phyloP scores from a whole-genome alignment of 1,140 invertebrate species.

The Lepidurus couesii region DNA sequence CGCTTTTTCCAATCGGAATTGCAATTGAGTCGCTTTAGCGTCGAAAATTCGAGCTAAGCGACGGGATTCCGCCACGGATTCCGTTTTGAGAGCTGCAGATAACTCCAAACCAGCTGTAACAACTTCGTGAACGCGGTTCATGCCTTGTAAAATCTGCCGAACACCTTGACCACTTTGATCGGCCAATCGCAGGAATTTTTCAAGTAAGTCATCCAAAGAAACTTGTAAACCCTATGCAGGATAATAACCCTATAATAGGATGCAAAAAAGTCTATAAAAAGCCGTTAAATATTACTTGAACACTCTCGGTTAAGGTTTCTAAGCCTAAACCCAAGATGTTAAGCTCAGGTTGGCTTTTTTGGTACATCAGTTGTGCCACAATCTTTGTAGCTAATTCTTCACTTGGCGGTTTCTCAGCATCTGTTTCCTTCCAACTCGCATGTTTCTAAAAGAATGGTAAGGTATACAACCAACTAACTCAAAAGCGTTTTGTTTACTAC shows the following conservation, averaged over 20 bases:
- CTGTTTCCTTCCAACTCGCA: background rate
- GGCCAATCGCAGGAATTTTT: slow-evolving; percentile 26
- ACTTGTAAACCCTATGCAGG: background rate
- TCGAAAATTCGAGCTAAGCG: slow-evolving; percentile 1
- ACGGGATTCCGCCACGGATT: slow-evolving; percentile 26
- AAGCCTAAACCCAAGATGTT: background rate
- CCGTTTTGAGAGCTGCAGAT: slow-evolving; percentile 24
- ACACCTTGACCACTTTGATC: background rate
- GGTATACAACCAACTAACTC: background rate
- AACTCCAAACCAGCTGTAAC: slow-evolving; percentile 11
- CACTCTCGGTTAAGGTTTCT: background rate
- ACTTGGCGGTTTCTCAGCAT: background rate
- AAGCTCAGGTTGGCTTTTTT: background rate
- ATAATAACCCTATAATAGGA: background rate
- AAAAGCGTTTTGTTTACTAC: no score
- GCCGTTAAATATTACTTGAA: background rate
- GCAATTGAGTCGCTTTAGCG: slow-evolving; percentile 11
- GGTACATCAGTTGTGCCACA: background rate
- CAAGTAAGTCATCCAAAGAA: slow-evolving; percentile 11
- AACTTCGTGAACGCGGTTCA: slow-evolving; percentile 20
- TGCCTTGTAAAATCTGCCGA: background rate
- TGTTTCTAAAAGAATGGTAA: background rate
- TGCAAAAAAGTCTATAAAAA: background rate
- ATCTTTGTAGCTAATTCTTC: background rate
- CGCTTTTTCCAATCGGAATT: slow-evolving; percentile 24